Base-by-base conservation (phyloP, 1,140 invertebrate species). In the Sesamia nonagrioides region DNA sequence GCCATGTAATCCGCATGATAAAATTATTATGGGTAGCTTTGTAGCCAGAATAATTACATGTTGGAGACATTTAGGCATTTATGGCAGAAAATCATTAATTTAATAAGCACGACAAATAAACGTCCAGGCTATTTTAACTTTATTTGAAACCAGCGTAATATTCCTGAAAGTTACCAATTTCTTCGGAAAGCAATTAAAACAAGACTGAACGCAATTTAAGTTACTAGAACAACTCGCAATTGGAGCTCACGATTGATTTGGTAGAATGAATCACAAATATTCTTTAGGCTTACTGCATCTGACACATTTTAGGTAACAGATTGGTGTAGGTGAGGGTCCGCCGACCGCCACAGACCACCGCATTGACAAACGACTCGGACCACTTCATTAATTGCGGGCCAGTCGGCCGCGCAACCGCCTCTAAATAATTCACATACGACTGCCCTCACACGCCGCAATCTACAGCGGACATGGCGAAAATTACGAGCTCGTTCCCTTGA, bases 391-490 rank as follows among this genome's bases (percentile, higher is more conserved):
- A 93, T 94, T 93, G 91, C 79, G 89, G 86, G 82, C 84, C 86
- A 88, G 83, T 90, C 85, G 89, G 80, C 86, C 84, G 82, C 80
- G 66, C 84, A 80, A 86, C 90, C 86, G 86, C 84, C 86, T 91
- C 87, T 94, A 91, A 93, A 94, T 94, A 92, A 93, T 93, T 93
- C 89, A 92, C 91, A 89, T 86, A 89, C 86, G 82, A 85, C 82
- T 82, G 80, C 81, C 81, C 76, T 82, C 75, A 78, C 80, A 82
- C 77, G 72, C 83, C 81, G 82, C 84, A 87, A 85, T 87, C 84
- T 85, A 87, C 79, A 84, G 45, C 79, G 78, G 78, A 77, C 80
- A 79, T 72, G 42, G 73, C 81, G 79, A 84, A 84, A 87, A 85
- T 85, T 85, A 79, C 82, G 80, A 81, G 69, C 72, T 60, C 72